A percentile compares a stretch with the other conserved stretches of the same genome.
Conservation (phyloP, 1,140 invertebrate species). For the Lepidurus apus region DNA sequence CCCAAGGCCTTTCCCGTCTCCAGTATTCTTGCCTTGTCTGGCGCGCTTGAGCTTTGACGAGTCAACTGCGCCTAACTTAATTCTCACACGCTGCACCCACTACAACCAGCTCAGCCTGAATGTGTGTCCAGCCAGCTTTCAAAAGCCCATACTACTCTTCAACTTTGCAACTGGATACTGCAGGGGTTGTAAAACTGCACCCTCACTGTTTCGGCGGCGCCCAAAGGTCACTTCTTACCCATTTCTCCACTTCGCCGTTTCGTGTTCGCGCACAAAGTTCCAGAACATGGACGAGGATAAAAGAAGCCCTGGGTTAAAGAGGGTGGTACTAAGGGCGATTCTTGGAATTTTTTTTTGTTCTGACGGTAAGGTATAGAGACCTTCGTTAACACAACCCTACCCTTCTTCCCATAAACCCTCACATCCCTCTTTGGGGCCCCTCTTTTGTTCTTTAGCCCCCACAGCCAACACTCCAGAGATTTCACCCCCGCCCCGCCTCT, state of each 20-base stretch:
- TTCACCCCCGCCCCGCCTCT: background rate
- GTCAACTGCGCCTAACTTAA: conserved; percentile 6
- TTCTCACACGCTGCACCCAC: background rate
- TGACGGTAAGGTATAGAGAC: background rate
- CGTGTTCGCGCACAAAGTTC: background rate
- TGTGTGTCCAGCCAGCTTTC: conserved; percentile 2
- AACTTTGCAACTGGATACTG: conserved; percentile 16
- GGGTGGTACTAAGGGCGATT: background rate
- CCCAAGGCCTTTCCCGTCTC: conserved; percentile 4
- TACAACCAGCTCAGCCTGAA: background rate
- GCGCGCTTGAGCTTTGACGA: background rate
- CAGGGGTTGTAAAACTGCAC: conserved; percentile 15
- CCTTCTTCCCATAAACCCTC: background rate
- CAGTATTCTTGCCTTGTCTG: background rate
- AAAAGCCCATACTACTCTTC: background rate
- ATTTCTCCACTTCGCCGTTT: conserved; percentile 2
- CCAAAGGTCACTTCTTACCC: conserved; percentile 20
- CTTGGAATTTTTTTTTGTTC: background rate
- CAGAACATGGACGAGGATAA: background rate
- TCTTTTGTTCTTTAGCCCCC: background rate
- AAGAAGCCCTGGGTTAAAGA: background rate
- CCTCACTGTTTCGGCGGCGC: conserved; percentile 20
- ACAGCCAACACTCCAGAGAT: background rate
- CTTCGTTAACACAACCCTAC: conserved; percentile 9
- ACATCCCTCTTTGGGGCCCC: background rate